These are phyloP conservation scores for Megalops cyprinoides DNA, from an alignment of 2,797 vertebrate genomes.

Conservation along the genomic window DNA sequence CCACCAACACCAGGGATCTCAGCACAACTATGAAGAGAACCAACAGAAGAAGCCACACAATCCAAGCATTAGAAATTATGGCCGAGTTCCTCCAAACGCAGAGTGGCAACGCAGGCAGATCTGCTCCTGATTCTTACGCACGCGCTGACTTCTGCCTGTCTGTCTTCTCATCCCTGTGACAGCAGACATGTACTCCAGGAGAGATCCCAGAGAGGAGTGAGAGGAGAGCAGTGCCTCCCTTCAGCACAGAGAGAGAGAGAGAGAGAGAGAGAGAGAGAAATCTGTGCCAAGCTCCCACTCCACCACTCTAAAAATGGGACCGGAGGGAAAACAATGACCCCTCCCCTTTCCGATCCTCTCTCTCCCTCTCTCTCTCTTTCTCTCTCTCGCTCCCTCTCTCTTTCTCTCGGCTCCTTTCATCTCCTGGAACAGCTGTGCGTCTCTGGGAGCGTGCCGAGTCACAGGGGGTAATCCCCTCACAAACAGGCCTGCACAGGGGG, in stretches of 20 bases:
- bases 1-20: background rate
- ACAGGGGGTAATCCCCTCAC: slow-evolving; percentile 67
- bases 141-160: background rate
- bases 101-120: background rate
- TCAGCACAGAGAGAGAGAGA: background rate
- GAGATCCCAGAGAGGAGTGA: background rate
- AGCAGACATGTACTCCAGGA: background rate
- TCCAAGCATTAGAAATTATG: background rate
- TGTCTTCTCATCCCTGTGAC: background rate
- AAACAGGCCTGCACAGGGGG: slow-evolving; percentile 52
- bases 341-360: slow-evolving; percentile 50
- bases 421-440: slow-evolving; percentile 57
- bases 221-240: slow-evolving; percentile 2
- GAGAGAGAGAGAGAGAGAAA: slow-evolving; percentile 8
- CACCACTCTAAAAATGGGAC: slow-evolving; percentile 4
- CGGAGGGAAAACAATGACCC: slow-evolving; percentile 46
- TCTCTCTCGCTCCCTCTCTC: slow-evolving; percentile 33
- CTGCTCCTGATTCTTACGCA: background rate
- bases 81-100: background rate
- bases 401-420: slow-evolving; percentile 33
- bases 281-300: slow-evolving; percentile 37
- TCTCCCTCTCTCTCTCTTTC: background rate
- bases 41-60: background rate
- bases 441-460: slow-evolving; percentile 67
- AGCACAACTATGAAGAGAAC: background rate